Conservation (phyloP, 2,888 invertebrate species). For the Magallana nippona region DNA sequence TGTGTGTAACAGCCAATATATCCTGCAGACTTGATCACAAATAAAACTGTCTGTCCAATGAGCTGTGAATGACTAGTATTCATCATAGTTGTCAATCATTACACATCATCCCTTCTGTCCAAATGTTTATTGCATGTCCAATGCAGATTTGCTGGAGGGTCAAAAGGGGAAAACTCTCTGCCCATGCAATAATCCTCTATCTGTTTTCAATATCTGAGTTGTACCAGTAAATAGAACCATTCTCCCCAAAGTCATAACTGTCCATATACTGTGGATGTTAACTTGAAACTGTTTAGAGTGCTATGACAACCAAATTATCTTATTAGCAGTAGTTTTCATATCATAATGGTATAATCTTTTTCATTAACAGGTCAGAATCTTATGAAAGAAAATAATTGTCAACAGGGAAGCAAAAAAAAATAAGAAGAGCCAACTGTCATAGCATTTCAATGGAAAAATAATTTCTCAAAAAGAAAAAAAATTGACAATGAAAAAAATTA, state of each 20-base stretch:
- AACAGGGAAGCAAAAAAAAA: too few relatives aligned
- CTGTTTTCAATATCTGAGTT: constrained; percentile 28
- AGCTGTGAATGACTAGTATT: constrained; percentile 15
- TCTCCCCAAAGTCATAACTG: constrained; percentile 25
- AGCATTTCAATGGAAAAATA: too few relatives aligned
- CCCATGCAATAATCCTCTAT: constrained; percentile 18
- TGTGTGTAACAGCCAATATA: constrained; percentile 24
- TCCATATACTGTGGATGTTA: constrained; percentile 18
- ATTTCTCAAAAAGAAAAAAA: too few relatives aligned
- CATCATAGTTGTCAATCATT: constrained; percentile 33
- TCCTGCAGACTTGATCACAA: constrained; percentile 6
- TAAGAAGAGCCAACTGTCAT: too few relatives aligned
- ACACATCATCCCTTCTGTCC: constrained; percentile 32
- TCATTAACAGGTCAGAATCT: not conserved
- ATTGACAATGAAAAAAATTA: too few relatives aligned
- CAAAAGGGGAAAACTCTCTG: constrained; percentile 16
- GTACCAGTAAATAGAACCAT: constrained; percentile 27
- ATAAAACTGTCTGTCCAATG: constrained; percentile 32
- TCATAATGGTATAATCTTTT: not conserved
- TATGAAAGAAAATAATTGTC: too few relatives aligned
- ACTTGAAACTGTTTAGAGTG: not conserved
- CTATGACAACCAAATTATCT: constrained; percentile 19
- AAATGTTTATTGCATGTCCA: constrained; percentile 28
- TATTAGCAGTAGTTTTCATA: constrained; percentile 2
- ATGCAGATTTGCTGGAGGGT: not conserved